Percentiles rank a stretch among this genome's conserved stretches.
These are phyloP conservation scores for Capromys pilorides DNA, from an alignment of 2,797 vertebrate genomes.

Conservation along the genomic window DNA sequence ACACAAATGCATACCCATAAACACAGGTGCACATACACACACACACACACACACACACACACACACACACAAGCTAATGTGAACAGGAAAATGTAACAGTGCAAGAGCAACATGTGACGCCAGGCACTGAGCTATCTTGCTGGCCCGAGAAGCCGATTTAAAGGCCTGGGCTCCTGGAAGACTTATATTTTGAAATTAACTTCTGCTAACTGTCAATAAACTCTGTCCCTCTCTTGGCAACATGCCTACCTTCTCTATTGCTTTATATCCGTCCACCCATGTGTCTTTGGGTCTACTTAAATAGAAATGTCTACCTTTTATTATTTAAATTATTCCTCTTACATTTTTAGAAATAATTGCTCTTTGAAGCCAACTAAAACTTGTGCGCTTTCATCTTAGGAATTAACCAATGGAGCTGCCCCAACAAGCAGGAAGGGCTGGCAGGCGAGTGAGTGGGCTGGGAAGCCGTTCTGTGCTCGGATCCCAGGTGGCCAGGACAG, in stretches of 20 bases:
- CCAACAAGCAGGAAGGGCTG: background rate
- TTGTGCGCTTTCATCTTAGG: background rate
- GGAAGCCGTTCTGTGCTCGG: background rate
- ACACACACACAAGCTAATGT: background rate
- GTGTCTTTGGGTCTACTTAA: background rate
- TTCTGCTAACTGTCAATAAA: conserved; percentile 8
- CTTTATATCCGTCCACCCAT: background rate
- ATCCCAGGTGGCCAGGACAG: background rate
- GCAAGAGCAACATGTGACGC: background rate
- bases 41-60: background rate
- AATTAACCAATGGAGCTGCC: background rate
- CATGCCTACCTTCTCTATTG: background rate
- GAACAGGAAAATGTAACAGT: background rate
- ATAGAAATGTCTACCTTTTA: conserved; percentile 38
- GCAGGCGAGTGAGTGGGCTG: background rate
- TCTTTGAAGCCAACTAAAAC: background rate
- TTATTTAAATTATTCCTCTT: conserved; percentile 41
- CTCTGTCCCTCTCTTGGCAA: conserved; percentile 17
- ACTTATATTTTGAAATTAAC: conserved; percentile 34
- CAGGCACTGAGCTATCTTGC: background rate
- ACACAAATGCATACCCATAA: background rate
- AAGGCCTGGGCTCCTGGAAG: background rate
- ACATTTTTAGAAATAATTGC: conserved; percentile 49
- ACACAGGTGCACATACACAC: too few relatives aligned
- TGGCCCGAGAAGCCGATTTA: background rate